These are phyloP conservation scores for Rhodinocichla rosea DNA, from an alignment of 2,113 vertebrate genomes.

Conservation along the genomic window DNA sequence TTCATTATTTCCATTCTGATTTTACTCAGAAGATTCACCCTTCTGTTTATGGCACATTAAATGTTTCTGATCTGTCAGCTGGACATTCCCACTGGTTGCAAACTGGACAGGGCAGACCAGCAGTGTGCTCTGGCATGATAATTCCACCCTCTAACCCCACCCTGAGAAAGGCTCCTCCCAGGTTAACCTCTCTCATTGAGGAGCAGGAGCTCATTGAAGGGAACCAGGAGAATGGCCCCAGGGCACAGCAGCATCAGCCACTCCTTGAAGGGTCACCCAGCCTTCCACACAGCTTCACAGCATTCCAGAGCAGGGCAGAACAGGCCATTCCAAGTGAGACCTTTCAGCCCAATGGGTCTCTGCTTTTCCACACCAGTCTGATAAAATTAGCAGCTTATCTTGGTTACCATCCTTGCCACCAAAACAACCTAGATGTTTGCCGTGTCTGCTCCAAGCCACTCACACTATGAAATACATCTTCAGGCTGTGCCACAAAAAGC, in stretches of 20 bases:
- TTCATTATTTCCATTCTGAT: not conserved
- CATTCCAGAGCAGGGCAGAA: not conserved
- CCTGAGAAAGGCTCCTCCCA: not conserved
- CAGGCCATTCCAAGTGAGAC: not conserved
- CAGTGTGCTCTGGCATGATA: not conserved
- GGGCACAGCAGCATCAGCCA: not conserved
- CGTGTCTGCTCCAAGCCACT: rapidly evolving
- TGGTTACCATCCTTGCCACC: not conserved
- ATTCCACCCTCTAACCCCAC: not conserved
- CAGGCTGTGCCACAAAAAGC: not conserved
- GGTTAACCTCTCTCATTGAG: not conserved
- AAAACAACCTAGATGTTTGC: not conserved
- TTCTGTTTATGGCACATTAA: not conserved
- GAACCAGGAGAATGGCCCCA: not conserved
- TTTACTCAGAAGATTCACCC: not conserved
- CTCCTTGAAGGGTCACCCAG: rapidly evolving
- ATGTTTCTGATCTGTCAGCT: not conserved
- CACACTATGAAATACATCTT: not conserved
- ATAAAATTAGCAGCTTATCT: not conserved
- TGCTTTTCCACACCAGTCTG: not conserved
- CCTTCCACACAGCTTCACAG: not conserved
- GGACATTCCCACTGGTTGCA: not conserved
- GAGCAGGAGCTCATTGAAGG: not conserved
- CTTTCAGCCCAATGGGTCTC: not conserved
- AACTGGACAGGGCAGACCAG: not conserved